Percentiles rank a stretch among this genome's conserved stretches.
Conservation (phyloP, 2,888 invertebrate genomes). For the Campaea margaritaria region DNA sequence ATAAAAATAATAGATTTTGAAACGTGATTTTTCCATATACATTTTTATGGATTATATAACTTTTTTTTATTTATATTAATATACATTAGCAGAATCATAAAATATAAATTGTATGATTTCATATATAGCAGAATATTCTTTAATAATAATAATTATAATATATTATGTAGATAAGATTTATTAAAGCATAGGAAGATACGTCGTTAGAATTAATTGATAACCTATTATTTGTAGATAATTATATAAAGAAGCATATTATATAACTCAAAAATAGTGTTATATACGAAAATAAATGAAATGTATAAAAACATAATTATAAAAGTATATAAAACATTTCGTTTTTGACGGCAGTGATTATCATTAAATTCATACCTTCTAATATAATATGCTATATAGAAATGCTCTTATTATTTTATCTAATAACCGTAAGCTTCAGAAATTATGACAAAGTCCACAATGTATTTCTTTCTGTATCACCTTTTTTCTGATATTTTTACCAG, state of each 20-base stretch:
- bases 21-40: too few relatives aligned
- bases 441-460: constrained; percentile 1
- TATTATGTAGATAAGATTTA: constrained; percentile 24
- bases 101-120: constrained; percentile 13
- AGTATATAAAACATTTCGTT: constrained; percentile 51
- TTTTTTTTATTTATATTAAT: neutral
- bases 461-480: too few relatives aligned
- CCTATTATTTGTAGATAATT: constrained; percentile 5
- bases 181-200: constrained; percentile 38
- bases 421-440: constrained; percentile 4
- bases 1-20: too few relatives aligned
- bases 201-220: constrained; percentile 26
- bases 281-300: constrained; percentile 13
- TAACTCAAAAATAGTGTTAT: constrained; percentile 8
- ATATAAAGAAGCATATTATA: constrained; percentile 10
- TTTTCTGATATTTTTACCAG: too few relatives aligned
- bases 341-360: constrained; percentile 56
- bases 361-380: constrained; percentile 40
- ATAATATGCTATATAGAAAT: constrained; percentile 34
- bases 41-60: too few relatives aligned
- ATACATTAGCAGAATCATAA: neutral
- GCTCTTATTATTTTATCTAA: constrained; percentile 33
- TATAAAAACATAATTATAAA: constrained; percentile 29
- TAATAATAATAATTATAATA: constrained; percentile 12
- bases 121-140: constrained; percentile 29